These are phyloP conservation scores for Sapayoa aenigma DNA, from an alignment of 2,113 vertebrate genomes.

Conservation along the genomic window DNA sequence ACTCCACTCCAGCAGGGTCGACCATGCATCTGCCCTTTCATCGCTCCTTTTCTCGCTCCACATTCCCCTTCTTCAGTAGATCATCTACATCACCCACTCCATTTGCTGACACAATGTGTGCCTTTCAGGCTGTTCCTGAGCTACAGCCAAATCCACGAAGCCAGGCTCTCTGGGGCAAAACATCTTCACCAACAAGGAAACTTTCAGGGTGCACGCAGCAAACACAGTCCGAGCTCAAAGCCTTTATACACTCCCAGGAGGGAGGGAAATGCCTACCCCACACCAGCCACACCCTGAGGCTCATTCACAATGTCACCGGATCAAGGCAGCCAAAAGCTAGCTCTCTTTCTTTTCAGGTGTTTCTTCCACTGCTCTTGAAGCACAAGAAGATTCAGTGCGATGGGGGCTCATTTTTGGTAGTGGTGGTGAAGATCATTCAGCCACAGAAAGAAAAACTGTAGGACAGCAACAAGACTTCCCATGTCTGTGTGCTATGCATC, in stretches of 20 bases:
- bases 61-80: background rate
- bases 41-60: background rate
- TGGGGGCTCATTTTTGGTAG: background rate
- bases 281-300: background rate
- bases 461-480: background rate
- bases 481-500: background rate
- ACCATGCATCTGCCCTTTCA: background rate
- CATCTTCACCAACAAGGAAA: background rate
- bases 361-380: background rate
- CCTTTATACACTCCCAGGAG: background rate
- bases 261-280: background rate
- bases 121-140: conserved; percentile 12
- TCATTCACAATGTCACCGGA: background rate
- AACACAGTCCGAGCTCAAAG: background rate
- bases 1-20: background rate
- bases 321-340: background rate
- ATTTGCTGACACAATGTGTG: conserved; percentile 19
- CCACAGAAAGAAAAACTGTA: background rate
- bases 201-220: background rate
- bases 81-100: background rate
- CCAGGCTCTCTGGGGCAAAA: background rate
- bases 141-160: background rate
- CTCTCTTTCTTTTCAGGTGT: background rate
- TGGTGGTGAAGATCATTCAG: background rate
- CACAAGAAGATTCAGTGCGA: background rate